Evolutionary conservation across 2,113 vertebrate species (phyloP), one percentile per base, ranked within the genome.

Genomic region (Arothron firmamentum): DNA sequence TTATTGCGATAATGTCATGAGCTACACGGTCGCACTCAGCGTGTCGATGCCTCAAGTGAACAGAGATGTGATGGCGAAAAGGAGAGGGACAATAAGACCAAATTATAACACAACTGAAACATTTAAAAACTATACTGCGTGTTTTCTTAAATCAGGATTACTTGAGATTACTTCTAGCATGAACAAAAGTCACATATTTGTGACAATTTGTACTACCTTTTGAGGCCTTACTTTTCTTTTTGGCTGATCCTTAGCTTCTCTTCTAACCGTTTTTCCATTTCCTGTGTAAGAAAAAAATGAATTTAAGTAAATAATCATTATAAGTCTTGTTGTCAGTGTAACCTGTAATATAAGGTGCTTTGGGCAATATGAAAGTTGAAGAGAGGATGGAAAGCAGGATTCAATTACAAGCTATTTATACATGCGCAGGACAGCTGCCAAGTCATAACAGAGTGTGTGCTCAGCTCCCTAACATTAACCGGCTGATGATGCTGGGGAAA

Each of bases 241-340:
- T 96, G 94, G 43, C 92, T 93, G 85, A 98, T 96, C 87, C 92
- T 91, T 86, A 97, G 90, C 85, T 96, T 99, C 91, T 96, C 96
- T 81, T 96, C 95, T 84, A 98, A 88, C 76, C 93, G 92, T 88
- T 94, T 94, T 83, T 98, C 95, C 93, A 99, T 98, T 91, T 98
- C 95, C 96, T 99, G 82, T 52, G 23, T 38, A 12, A 43, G 45
- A 75, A 74, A 65, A 89, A 54, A 67, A 52, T 62, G 31, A 5
- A 50, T 28, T 61, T 11, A 59, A 56, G 54, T 55, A 42, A 52
- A 65, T 70, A 72, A 67, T 72, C 67, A 47, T 38, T 10, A 10
- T 38, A 2, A 8, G 34, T 38, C 34, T 38, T 12, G 1, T 28
- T 11, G 34, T 11, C 34, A 38, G 1, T 1, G 34, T 11, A 38